Conservation (phyloP, 2,797 vertebrate species). For the Morus bassanus region DNA sequence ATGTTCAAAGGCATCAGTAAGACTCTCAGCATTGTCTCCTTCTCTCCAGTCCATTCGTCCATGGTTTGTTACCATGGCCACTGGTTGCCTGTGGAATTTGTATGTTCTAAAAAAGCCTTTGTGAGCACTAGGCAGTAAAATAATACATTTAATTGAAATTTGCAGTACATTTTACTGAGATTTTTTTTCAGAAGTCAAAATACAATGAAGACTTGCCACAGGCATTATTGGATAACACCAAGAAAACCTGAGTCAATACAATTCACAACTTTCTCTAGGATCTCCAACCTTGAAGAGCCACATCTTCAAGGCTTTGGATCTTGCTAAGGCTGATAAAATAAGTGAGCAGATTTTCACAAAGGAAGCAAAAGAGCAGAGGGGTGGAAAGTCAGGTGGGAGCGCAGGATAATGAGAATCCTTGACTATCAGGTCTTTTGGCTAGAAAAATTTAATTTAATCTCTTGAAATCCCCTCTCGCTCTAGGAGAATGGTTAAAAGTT, state of each 20-base stretch:
- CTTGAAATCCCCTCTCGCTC: background rate
- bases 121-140: background rate
- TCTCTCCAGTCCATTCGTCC: background rate
- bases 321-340: conserved; percentile 3
- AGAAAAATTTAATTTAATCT: background rate
- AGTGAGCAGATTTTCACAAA: background rate
- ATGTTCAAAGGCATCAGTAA: background rate
- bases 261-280: background rate
- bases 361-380: background rate
- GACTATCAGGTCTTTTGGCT: background rate
- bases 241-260: background rate
- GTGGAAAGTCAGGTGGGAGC: background rate
- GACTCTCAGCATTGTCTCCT: background rate
- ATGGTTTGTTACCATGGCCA: background rate
- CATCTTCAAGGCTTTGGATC: background rate
- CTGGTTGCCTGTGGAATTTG: background rate
- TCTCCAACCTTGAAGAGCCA: background rate
- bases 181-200: background rate
- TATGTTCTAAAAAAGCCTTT: background rate
- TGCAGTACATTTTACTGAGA: background rate
- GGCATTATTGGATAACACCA: background rate
- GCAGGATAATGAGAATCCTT: background rate
- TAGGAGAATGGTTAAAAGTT: background rate
- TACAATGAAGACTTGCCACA: background rate
- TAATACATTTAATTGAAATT: background rate